Conservation (phyloP, 2,797 vertebrate species). For the Notoglanidium macrostoma region DNA sequence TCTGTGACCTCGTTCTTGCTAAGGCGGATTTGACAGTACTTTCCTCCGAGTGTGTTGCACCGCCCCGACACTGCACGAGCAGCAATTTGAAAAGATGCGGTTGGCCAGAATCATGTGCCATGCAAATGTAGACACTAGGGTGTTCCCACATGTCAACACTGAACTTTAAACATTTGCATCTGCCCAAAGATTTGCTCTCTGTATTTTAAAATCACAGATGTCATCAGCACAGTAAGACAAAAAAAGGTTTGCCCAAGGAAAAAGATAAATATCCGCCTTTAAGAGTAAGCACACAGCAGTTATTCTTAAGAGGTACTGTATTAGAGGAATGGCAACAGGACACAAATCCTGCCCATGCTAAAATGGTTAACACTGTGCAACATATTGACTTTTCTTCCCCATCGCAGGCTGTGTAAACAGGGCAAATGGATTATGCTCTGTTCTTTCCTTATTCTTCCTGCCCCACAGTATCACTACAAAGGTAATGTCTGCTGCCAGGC, state of each 20-base stretch:
- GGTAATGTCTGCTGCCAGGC: too few species aligned
- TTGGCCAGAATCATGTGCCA: too few species aligned
- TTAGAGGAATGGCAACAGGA: constrained; percentile 6
- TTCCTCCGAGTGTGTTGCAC: too few species aligned
- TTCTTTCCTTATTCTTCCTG: neutral
- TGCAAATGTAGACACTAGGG: neutral
- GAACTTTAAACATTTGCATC: neutral
- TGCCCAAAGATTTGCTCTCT: neutral
- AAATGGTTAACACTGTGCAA: neutral
- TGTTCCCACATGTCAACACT: neutral
- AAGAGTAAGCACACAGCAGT: neutral
- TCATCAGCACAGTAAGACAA: neutral
- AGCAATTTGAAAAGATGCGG: too few species aligned
- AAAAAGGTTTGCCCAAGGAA: neutral
- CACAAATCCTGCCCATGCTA: constrained; percentile 8
- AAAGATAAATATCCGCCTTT: neutral
- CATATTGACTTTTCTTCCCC: neutral
- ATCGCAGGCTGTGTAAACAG: constrained; percentile 4
- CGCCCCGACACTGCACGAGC: too few species aligned
- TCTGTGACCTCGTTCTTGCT: too few species aligned
- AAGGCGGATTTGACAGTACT: too few species aligned
- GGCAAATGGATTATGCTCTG: neutral
- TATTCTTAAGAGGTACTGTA: neutral
- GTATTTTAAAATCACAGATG: neutral
- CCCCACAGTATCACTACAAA: neutral